phyloP scores from a whole-genome alignment of 2,113 vertebrate species.

The Arothron firmamentum region DNA sequence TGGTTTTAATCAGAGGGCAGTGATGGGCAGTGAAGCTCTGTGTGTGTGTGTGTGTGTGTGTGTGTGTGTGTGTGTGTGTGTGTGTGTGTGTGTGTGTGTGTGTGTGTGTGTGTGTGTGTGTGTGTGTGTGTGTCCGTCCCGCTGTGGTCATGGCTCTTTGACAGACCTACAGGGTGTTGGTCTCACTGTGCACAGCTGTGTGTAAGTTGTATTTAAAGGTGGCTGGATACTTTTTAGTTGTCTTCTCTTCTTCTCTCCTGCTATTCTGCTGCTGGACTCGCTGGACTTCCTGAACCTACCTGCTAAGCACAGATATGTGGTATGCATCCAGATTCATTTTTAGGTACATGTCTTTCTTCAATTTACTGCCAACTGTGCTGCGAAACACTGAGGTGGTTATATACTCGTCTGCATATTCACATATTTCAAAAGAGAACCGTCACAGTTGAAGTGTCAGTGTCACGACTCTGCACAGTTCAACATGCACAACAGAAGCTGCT shows the following conservation, averaged over 20 bases:
- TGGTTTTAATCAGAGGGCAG: slow-evolving; percentile 65
- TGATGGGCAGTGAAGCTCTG: slow-evolving; percentile 64
- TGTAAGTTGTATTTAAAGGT: slow-evolving; percentile 48
- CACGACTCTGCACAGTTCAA: too few relatives aligned
- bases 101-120: slow-evolving; percentile 24
- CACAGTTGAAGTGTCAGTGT: too few relatives aligned
- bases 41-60: too few relatives aligned
- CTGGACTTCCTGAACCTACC: slow-evolving; percentile 11
- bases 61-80: too few relatives aligned
- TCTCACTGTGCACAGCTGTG: slow-evolving; percentile 53
- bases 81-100: too few relatives aligned
- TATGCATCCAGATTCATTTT: slow-evolving; percentile 11
- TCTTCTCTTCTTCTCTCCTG: slow-evolving; percentile 35
- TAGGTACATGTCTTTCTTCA: too few relatives aligned
- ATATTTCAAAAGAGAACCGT: not conserved
- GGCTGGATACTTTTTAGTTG: slow-evolving; percentile 55
- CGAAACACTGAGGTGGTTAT: too few relatives aligned
- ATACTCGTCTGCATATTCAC: too few relatives aligned
- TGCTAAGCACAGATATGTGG: slow-evolving; percentile 14
- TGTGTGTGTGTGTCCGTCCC: slow-evolving; percentile 28
- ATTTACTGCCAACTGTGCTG: too few relatives aligned
- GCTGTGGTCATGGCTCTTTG: slow-evolving; percentile 56
- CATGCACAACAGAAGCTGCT: too few relatives aligned
- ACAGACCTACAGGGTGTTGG: slow-evolving; percentile 48
- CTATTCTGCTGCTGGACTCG: slow-evolving; percentile 30